Evolutionary conservation across 2,888 invertebrate species (phyloP).

Genomic region (Pterostichus niger): DNA sequence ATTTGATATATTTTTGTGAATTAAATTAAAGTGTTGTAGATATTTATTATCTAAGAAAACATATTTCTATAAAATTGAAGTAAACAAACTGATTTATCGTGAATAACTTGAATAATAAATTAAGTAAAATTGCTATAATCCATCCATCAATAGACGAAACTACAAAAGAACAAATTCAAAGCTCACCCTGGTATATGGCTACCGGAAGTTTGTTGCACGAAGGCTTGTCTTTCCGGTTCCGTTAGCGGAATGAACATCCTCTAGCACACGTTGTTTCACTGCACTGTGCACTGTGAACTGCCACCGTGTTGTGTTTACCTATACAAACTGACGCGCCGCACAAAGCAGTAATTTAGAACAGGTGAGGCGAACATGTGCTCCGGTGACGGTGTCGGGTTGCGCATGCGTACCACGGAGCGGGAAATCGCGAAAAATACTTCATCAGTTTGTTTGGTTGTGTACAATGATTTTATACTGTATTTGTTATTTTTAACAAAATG

Average conservation of each 20-base stretch:
- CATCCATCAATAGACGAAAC: neutral
- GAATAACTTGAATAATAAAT: neutral
- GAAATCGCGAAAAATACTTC: no score
- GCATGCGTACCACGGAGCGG: neutral
- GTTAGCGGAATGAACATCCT: slow-evolving; percentile 83
- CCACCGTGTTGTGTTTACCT: slow-evolving; percentile 15
- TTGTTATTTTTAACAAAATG: no score
- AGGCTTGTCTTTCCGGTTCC: slow-evolving; percentile 81
- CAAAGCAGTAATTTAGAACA: neutral
- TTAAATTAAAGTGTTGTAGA: no score
- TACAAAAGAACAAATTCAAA: no score
- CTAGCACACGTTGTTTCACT: neutral
- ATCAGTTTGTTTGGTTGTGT: no score
- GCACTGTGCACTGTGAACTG: slow-evolving; percentile 11
- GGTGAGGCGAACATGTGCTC: slow-evolving; percentile 42
- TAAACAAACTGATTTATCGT: no score
- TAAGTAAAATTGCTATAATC: neutral
- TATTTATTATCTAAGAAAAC: no score
- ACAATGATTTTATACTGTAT: no score
- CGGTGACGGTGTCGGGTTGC: neutral
- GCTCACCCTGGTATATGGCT: slow-evolving; percentile 83
- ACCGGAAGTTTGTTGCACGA: slow-evolving; percentile 81
- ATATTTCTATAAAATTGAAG: no score
- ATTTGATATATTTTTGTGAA: no score
- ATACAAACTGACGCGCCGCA: neutral